A percentile compares a stretch with the other conserved stretches of the same genome.
These are phyloP conservation scores for Clepsis dumicolana DNA, from an alignment of 2,888 invertebrate species.

Conservation along the genomic window DNA sequence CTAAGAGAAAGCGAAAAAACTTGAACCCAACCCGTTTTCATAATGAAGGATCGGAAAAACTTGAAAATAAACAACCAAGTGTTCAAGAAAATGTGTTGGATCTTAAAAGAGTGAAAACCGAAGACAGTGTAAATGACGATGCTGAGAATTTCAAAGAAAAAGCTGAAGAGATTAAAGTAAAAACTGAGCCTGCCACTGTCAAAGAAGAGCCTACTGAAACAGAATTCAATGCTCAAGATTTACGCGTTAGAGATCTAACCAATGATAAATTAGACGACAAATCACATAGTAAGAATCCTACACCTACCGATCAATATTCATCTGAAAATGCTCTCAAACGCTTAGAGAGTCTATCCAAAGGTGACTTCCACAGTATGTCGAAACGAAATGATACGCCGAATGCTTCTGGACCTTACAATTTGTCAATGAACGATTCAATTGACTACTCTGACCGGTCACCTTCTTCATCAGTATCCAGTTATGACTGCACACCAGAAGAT, in stretches of 20 bases:
- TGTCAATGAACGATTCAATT: constrained; percentile 71
- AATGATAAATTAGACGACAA: constrained; percentile 69
- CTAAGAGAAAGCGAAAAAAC: constrained; percentile 94
- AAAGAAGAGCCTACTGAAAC: constrained; percentile 69
- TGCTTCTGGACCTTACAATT: constrained; percentile 67
- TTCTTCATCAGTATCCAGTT: constrained; percentile 87
- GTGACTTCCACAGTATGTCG: constrained; percentile 87
- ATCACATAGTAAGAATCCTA: constrained; percentile 52
- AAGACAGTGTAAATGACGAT: constrained; percentile 54
- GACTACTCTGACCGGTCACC: constrained; percentile 84
- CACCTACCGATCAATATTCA: constrained; percentile 64
- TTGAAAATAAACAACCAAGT: constrained; percentile 56
- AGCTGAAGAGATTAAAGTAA: constrained; percentile 63
- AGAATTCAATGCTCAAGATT: constrained; percentile 65
- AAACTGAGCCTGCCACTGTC: constrained; percentile 59
- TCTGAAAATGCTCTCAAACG: constrained; percentile 91
- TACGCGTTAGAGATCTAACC: constrained; percentile 75
- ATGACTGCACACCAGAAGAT: constrained; percentile 87
- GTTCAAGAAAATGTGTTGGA: constrained; percentile 69
- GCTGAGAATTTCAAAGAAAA: constrained; percentile 48
- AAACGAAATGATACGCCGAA: constrained; percentile 67
- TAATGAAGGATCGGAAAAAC: constrained; percentile 58
- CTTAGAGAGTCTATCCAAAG: constrained; percentile 92
- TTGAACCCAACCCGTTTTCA: constrained; percentile 94
- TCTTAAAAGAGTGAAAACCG: constrained; percentile 74